Conservation (phyloP, 2,888 invertebrate genomes). For the Drosophila setosimentum region DNA sequence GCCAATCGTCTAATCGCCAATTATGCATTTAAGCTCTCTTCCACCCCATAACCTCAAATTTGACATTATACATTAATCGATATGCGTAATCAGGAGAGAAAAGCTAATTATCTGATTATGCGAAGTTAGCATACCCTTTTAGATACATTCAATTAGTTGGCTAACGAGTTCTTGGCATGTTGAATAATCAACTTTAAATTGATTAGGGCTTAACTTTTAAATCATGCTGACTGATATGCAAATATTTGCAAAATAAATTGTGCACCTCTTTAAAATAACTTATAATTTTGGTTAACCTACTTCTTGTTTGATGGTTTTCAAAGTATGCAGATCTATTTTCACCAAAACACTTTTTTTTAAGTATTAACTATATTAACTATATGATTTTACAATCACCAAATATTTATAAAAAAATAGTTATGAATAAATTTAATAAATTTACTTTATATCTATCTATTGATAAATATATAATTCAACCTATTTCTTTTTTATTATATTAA, state of each 20-base stretch:
- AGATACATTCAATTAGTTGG: neutral
- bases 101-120: conserved; percentile 9
- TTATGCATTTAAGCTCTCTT: conserved; percentile 66
- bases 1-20: conserved; percentile 81
- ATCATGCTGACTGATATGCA: neutral
- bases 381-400: neutral
- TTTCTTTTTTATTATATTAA: neutral
- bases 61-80: conserved; percentile 52
- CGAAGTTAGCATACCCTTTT: conserved; percentile 24
- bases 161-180: conserved; percentile 2
- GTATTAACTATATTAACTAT: too few relatives aligned
- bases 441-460: neutral
- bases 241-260: neutral
- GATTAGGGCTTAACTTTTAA: neutral
- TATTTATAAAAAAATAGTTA: neutral
- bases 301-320: neutral
- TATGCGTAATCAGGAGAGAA: conserved; percentile 46
- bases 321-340: neutral
- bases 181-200: neutral
- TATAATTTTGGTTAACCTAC: neutral
- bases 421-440: neutral
- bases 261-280: neutral
- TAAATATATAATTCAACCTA: neutral
- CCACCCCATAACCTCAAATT: neutral
- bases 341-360: neutral